Base-by-base conservation (phyloP, 2,797 vertebrate genomes). In the Epinephelus coioides region DNA sequence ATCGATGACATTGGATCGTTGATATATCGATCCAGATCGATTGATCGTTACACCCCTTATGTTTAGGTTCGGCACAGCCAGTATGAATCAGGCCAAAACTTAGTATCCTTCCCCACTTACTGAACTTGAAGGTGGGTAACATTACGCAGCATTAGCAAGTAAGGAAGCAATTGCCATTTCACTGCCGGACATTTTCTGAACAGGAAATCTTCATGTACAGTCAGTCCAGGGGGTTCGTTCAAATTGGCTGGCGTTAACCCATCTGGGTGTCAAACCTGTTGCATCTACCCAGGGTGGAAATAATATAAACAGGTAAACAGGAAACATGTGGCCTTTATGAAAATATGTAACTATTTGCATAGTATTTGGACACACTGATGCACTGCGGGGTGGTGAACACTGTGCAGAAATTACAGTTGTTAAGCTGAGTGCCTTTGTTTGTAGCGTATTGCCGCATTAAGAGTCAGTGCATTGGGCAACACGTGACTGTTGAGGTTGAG, bases 401-500 rank as follows among this genome's bases (percentile, higher is more conserved):
- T 21, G 46, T 65, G 53, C 18, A 40, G 30, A 60, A 19, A 25
- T 19, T 38, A 53, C 30, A 44, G 27, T 38, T 19, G 14, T 43
- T 56, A 17, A 56, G 25, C 43, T 17, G 34, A 21, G 18, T 49
- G 18, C 25, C 27, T 76, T 14, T 57, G 27, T 55, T 49, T 25
- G 23, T 23, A 38, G 19, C 11, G 25, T 38, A 25, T 9, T 56
- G 40, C 11, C 40, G 25, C 8, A 68, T 40, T 14, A n/a, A 30
- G 18, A 44, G 40, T 40, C 27, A 30, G 17, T 27, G 34, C 38
- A n/a, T 7, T 6, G 38, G 2, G 18, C 30, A 63, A 38, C 34
- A 15, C n/a, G 50, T 60, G 30, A 51, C 27, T 23, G 50, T 46
- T 38, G 61, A 76, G 53, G 56, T 46, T 80, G 44, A 71, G 84